Evolutionary conservation across 2,888 invertebrate species (phyloP), one percentile per base, ranked within the genome.

Genomic region (Pyrrhosoma nymphula): DNA sequence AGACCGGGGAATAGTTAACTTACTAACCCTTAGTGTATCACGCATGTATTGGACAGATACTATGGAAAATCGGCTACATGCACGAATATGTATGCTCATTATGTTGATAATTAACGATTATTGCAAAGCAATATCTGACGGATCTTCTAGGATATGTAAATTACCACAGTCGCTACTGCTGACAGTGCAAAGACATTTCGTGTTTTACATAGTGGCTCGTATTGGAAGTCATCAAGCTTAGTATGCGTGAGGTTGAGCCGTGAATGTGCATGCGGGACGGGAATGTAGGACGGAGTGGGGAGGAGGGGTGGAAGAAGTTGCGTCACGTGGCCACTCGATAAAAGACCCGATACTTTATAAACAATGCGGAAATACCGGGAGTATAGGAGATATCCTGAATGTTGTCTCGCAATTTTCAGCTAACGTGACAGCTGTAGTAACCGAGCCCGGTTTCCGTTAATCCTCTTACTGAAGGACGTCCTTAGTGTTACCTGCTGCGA

Each of bases 311-410:
- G 75, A 30, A 30, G 69, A 47, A 0, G 69, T 93, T 69, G 69
- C 69, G 93, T 93, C 93, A 93, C 93, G 93, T 93, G 93, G 93
- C 69, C 18, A 47, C 63, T 14, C 18, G 30, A 35, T 35, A 35
- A 75, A 56, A 82, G 75, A 35, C 35, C 1, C 1, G 26, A 69
- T 60, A 20, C 60, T 60, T 14, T 47, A 47, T 47, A 47, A 47
- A 47, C 47, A 47, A 47, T 47, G 47, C 47, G 47, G 47, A 47
- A 47, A 2, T 47, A 47, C 47, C 47, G 47, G 47, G 47, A 4
- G 47, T 47, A 47, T 47, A 8, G 47, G 47, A 47, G 47, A 4
- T 47, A 47, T n/a, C n/a, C 47, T 47, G 47, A 47, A 47, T 47
- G 47, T 47, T 47, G 4, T 47, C 47, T 47, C 47, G 2, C 47